Conservation (phyloP, 2,888 invertebrate species). For the Eurytoma adleriae region DNA sequence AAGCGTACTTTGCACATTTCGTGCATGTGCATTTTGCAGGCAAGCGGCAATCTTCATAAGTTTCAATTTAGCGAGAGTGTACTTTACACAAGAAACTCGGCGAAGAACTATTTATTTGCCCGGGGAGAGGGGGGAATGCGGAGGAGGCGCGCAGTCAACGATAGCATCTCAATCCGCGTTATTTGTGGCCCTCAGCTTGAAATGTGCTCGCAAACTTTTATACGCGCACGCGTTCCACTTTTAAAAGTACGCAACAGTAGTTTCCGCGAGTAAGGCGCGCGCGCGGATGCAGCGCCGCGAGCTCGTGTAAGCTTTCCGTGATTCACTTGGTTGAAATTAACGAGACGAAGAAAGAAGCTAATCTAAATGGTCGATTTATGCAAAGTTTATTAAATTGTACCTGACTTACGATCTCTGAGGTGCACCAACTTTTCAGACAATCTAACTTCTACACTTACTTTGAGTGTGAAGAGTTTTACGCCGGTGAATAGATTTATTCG, state of each 20-base stretch:
- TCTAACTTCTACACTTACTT: too few relatives aligned
- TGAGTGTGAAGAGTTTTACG: too few relatives aligned
- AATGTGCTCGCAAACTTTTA: conserved; percentile 27
- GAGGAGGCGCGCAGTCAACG: conserved; percentile 4
- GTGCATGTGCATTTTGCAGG: not conserved
- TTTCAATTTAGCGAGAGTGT: conserved; percentile 29
- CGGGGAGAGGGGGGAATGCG: not conserved
- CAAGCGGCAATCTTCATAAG: conserved; percentile 31
- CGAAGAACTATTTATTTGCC: conserved; percentile 27
- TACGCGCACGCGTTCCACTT: conserved; percentile 32
- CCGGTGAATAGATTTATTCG: too few relatives aligned
- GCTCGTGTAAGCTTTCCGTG: not conserved
- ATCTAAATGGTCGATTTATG: conserved; percentile 33
- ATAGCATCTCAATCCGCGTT: conserved; percentile 36
- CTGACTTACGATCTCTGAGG: not conserved
- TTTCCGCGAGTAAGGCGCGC: not conserved
- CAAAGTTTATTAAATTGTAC: conserved; percentile 2
- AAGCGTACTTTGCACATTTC: too few relatives aligned
- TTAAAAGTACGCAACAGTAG: conserved; percentile 26
- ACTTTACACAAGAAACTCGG: not conserved
- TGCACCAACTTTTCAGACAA: not conserved
- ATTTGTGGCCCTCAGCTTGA: conserved; percentile 17
- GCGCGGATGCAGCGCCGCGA: not conserved
- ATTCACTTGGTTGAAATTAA: conserved; percentile 7
- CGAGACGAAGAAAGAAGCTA: conserved; percentile 12